A percentile compares a stretch with the other conserved stretches of the same genome.
These are phyloP conservation scores for Saccopteryx leptura DNA, from an alignment of 2,113 vertebrate genomes.

Conservation along the genomic window DNA sequence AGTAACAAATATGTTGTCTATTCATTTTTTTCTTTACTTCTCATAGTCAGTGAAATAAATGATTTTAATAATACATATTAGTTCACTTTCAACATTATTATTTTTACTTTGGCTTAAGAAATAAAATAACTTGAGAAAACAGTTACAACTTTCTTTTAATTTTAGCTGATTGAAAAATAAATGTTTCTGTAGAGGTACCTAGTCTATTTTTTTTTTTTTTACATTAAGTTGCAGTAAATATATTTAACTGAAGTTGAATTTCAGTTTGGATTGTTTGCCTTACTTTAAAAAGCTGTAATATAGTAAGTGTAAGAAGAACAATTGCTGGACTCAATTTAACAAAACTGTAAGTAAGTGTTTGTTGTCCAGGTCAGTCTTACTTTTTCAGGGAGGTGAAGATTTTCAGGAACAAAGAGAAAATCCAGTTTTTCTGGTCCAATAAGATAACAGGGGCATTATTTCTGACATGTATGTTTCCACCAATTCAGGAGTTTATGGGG, in stretches of 20 bases:
- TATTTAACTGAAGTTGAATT: background rate
- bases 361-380: background rate
- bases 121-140: background rate
- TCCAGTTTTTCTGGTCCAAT: background rate
- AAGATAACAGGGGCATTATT: background rate
- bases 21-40: too few relatives aligned
- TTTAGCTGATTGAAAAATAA: background rate
- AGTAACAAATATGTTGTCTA: too few relatives aligned
- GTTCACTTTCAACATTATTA: background rate
- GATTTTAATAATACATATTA: background rate
- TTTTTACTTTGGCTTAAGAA: background rate
- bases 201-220: background rate
- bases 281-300: background rate
- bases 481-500: background rate
- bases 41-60: background rate
- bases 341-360: background rate
- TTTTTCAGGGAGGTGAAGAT: background rate
- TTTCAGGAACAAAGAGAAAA: background rate
- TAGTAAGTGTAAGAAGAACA: background rate
- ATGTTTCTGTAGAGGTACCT: background rate
- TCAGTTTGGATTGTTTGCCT: background rate
- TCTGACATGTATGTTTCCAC: background rate
- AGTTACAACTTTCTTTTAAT: background rate
- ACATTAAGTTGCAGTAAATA: background rate
- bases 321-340: background rate